Evolutionary conservation across 2,113 vertebrate genomes (phyloP), one percentile per base, ranked within the genome.

Genomic region (Blennius ocellaris): DNA sequence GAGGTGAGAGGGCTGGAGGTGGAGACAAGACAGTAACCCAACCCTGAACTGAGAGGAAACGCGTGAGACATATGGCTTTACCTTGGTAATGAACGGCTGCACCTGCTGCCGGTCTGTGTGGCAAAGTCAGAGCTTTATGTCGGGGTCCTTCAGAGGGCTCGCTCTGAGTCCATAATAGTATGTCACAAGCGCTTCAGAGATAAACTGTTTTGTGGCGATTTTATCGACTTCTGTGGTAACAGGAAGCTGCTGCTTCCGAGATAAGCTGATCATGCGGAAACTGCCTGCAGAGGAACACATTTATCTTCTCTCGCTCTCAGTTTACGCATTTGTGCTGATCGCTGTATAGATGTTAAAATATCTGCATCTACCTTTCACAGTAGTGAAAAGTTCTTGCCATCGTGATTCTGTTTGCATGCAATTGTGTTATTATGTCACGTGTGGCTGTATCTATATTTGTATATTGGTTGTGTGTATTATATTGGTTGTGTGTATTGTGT

Each of bases 1-100:
- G 97, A 98, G 96, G 97, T 97, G 81, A 85, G 92, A 58, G 21
- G 7, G 93, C 93, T 94, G 81, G 71, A 72, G 61, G 12, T 10
- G 7, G 0, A 5, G 5, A 41, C 45, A 30, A 65, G 1, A 16
- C 1, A 11, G 21, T 2, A 30, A 30, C 14, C 15, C 1, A 0
- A 9, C 47, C 6, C 43, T 17, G 30, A 71, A 57, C 11, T 37
- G 5, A 1, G 1, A 45, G 12, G 12, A 49, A 53, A 50, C 5
- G 8, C 6, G 16, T 0, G 8, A 57, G 12, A 61, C 76, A 0
- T 43, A 40, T n/a, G 16, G 17, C 43, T 69, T 73, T 65, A 16
- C 12, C 6, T 68, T 38, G 21, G 36, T 47, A 62, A 65, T 69
- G 5, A 15, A 57, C 43, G 2, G 21, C 9, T 69, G 50, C 69